Percentiles rank a stretch among this genome's conserved stretches.
Evolutionary conservation across 2,113 vertebrate genomes (phyloP).

Genomic region (Halcyon senegalensis): DNA sequence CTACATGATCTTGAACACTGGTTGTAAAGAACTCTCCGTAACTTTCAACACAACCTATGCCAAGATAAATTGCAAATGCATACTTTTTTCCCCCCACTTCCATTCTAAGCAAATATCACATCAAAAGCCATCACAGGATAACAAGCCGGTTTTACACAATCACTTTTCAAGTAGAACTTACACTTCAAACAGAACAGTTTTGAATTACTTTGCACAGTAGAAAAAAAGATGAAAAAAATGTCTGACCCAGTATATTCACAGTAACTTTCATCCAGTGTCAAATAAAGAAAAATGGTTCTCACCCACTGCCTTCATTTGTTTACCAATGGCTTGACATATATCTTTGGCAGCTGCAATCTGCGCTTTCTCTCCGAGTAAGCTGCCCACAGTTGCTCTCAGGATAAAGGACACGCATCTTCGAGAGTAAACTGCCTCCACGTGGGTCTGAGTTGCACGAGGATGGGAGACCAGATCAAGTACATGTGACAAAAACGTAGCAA

Average conservation of each 20-base stretch:
- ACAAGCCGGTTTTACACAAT: background rate
- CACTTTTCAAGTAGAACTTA: background rate
- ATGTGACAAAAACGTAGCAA: slow-evolving; percentile 92
- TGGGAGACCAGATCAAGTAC: slow-evolving; percentile 96
- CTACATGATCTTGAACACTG: background rate
- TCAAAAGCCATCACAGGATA: background rate
- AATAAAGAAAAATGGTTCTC: slow-evolving; percentile 65
- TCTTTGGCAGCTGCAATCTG: slow-evolving; percentile 98
- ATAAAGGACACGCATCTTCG: slow-evolving; percentile 98
- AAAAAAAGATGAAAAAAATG: background rate
- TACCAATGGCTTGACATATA: slow-evolving; percentile 96
- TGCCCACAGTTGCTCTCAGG: slow-evolving; percentile 93
- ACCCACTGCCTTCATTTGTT: slow-evolving; percentile 99
- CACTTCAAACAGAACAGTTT: background rate
- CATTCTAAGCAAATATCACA: background rate
- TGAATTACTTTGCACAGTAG: background rate
- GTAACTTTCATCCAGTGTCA: background rate
- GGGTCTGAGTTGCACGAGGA: slow-evolving; percentile 95
- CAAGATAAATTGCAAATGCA: background rate
- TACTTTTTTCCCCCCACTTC: background rate
- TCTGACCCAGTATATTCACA: background rate
- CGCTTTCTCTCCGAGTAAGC: slow-evolving; percentile 94
- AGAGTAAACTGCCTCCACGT: slow-evolving; percentile 97
- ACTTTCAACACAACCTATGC: background rate
- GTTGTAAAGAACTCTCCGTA: background rate